Evolutionary conservation across 2,113 vertebrate genomes (phyloP), one percentile per base, ranked within the genome.

Genomic region (Gasterosteus aculeatus): DNA sequence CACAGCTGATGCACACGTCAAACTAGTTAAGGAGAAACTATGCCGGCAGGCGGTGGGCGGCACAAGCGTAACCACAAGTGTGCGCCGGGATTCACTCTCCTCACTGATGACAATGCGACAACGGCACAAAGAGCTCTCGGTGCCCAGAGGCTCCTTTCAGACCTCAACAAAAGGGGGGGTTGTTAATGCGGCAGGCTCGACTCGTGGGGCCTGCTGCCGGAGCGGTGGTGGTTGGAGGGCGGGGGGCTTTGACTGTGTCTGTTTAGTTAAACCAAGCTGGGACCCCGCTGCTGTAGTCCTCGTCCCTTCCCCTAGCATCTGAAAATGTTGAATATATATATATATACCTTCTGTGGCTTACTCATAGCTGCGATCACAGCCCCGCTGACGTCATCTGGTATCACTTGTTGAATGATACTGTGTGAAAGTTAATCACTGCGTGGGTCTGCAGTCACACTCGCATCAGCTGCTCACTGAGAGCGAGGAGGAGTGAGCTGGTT

Each of bases 171-270:
- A 81, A 78, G 61, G 35, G 39, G 69, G 72, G 87, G 81, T 29
- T 88, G 80, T 83, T 64, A 65, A 2, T 72, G 61, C 63, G 82
- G 82, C 88, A 80, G 72, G 75, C 72, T 70, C 4, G 58, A 62
- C 82, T 39, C 9, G 51, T 72, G 69, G 33, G 58, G 59, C 68
- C 75, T 59, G 75, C 67, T 62, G 58, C 35, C 35, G 1, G 35
- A 63, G 46, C 59, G 47, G 70, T 73, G 53, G 31, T 38, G 56
- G 51, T 46, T 2, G 18, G 38, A 31, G 33, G 53, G 11, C 2
- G 38, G 35, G 22, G 57, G 62, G 35, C 72, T 69, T 38, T 75
- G 26, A 72, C 64, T 42, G 60, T 79, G 11, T 80, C 51, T 59
- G 10, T 49, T 75, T 4, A 77, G 53, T 70, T 31, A 60, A 85